Percentiles rank a stretch among this genome's conserved stretches.
These are phyloP conservation scores for Campoplex nolae DNA, from an alignment of 2,888 invertebrate genomes.

Conservation along the genomic window DNA sequence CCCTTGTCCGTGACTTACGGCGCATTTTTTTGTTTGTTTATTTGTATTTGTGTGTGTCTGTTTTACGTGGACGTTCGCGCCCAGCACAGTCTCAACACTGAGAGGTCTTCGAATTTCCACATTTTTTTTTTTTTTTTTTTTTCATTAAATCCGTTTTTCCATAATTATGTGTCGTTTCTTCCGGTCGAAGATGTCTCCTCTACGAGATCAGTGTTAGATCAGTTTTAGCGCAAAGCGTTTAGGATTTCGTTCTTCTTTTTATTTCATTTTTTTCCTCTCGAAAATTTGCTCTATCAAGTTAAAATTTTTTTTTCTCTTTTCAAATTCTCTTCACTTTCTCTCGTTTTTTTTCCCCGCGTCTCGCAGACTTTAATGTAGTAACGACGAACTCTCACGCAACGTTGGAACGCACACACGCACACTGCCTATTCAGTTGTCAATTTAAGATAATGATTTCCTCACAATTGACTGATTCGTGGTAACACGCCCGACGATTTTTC, in stretches of 20 bases:
- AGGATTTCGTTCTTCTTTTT: slow-evolving; percentile 29
- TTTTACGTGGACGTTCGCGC: slow-evolving; percentile 28
- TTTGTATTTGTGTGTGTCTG: neutral
- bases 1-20: slow-evolving; percentile 69
- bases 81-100: slow-evolving; percentile 44
- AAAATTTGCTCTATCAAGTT: slow-evolving; percentile 13
- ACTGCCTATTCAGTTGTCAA: slow-evolving; percentile 70
- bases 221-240: slow-evolving; percentile 50
- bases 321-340: slow-evolving; percentile 43
- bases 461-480: slow-evolving; percentile 69
- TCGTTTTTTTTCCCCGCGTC: slow-evolving; percentile 5
- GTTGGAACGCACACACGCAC: slow-evolving; percentile 66
- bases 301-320: slow-evolving; percentile 14
- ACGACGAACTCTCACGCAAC: slow-evolving; percentile 61
- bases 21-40: slow-evolving; percentile 53
- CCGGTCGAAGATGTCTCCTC: slow-evolving; percentile 25
- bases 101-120: slow-evolving; percentile 14
- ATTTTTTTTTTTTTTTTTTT: neutral
- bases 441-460: slow-evolving; percentile 68
- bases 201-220: slow-evolving; percentile 53
- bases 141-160: slow-evolving; percentile 4
- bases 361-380: slow-evolving; percentile 46
- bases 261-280: neutral
- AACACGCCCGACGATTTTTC: slow-evolving; percentile 64
- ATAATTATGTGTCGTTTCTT: neutral